Base-by-base conservation (phyloP, 2,113 vertebrate genomes). In the Megalops atlanticus region DNA sequence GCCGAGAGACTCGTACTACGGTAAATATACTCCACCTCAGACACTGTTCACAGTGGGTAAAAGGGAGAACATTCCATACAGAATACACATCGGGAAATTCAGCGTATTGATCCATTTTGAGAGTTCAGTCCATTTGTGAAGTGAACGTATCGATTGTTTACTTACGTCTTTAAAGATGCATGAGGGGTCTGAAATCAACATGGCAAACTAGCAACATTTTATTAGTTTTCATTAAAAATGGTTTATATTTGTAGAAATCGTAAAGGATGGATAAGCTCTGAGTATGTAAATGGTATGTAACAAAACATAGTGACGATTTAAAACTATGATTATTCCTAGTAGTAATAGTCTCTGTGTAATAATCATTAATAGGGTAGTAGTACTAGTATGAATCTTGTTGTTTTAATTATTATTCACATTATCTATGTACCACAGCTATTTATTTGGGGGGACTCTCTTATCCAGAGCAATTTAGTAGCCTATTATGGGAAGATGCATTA, bases 101-200 rank as follows among this genome's bases (percentile, higher is more conserved):
- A 72, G 64, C 35, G 4, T 78, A 74, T 74, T 58, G 81, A 78
- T 78, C 43, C 36, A 78, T 43, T 78, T 73, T 82, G 43, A 74
- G 36, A 73, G 45, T 49, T 78, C 39, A 47, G 76, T 73, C 81
- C 69, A 74, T 78, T 52, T 58, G 76, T 74, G 64, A 49, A 78
- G 43, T 58, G 78, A 72, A 78, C 12, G 21, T 78, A 74, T 78
- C 58, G 69, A 78, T 78, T 36, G 74, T 49, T 81, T 81, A 77
- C 54, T 45, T 27, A 76, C 31, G 15, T 77, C 27, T 77, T 81
- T 70, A 81, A 81, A 81, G 71, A 81, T 81, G 52, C 35, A 77
- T 77, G 74, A 70, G 35, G 77, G 39, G 52, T 70, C 75, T 77
- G 74, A 70, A 81, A 81, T 82, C 74, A 77, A 70, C 70, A 77